Evolutionary conservation across 2,113 vertebrate genomes (phyloP).

Genomic region (Balaeniceps rex): DNA sequence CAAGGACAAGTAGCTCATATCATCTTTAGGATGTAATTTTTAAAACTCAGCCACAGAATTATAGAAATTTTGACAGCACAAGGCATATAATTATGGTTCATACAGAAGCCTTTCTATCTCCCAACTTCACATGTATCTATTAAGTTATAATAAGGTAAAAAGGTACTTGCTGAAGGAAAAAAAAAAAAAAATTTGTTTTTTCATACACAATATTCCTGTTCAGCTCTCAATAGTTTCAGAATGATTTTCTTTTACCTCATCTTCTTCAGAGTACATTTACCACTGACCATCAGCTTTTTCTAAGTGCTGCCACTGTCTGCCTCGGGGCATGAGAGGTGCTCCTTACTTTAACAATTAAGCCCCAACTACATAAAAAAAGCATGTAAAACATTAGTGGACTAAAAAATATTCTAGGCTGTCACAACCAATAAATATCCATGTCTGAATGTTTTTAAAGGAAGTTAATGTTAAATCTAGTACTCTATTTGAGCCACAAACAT

Average conservation of each 20-base stretch:
- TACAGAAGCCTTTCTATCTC: constrained; percentile 1
- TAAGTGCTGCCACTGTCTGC: neutral
- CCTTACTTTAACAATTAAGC: neutral
- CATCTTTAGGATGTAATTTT: neutral
- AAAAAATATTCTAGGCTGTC: constrained; percentile 1
- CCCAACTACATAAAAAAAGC: neutral
- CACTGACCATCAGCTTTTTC: neutral
- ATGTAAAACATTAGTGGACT: neutral
- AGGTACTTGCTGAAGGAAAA: neutral
- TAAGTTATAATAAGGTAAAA: constrained; percentile 1
- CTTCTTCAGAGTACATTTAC: neutral
- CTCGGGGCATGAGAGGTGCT: neutral
- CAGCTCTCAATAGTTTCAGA: neutral
- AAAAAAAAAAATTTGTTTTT: neutral
- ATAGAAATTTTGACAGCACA: constrained; percentile 8
- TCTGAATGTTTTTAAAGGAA: constrained; percentile 17
- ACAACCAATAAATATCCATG: constrained; percentile 5
- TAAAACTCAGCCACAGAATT: neutral
- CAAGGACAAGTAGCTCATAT: neutral
- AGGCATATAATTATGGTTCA: neutral
- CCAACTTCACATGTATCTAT: neutral
- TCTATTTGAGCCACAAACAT: neutral
- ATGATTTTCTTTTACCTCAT: neutral
- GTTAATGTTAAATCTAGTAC: neutral
- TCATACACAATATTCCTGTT: neutral